Evolutionary conservation across 2,113 vertebrate genomes (phyloP), one percentile per base, ranked within the genome.

Genomic region (Gallinago undulata): DNA sequence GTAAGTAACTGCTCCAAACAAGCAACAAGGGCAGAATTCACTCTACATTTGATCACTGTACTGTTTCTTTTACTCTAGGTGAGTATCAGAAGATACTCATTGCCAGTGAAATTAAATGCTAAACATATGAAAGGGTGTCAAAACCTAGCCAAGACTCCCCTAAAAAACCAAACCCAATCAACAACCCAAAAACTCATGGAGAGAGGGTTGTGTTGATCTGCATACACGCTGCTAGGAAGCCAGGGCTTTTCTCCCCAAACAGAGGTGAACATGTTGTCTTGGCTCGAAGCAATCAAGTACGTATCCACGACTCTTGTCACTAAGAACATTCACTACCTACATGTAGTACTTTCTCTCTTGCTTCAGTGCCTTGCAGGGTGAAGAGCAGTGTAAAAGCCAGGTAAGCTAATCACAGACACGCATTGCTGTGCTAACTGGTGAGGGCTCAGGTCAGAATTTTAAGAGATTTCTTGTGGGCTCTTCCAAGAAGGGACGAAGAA

Each of bases 141-240:
- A 33, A 91, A 70, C 4, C 23, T 73, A 6, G 13, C 5, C 55
- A 74, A 53, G 53, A 50, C 4, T 39, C 10, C 11, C 6, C n/a
- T 48, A 25, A 25, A 64, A 57, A 7, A 12, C 9, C 5, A 18
- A 83, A n/a, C 9, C 35, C 23, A 48, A 4, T 6, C 9, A 47
- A 55, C 19, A 1, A 0, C 19, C 5, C 30, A 25, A 83, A 1
- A 1, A 74, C 24, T 7, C 33, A 66, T 0, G 6, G 45, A 57
- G 89, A 57, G 23, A 51, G 33, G 16, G 6, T 23, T 41, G 23
- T 47, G 41, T 8, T 66, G 6, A 75, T 51, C 25, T 47, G 62
- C 33, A 57, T 17, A 64, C 19, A 17, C 11, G 25, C 11, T 27
- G 21, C 16, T n/a, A 56, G 62, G 33, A 92, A 79, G 30, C 70